These are phyloP conservation scores for Rhizoglyphus robini DNA, from an alignment of 1,140 invertebrate species.

Conservation along the genomic window DNA sequence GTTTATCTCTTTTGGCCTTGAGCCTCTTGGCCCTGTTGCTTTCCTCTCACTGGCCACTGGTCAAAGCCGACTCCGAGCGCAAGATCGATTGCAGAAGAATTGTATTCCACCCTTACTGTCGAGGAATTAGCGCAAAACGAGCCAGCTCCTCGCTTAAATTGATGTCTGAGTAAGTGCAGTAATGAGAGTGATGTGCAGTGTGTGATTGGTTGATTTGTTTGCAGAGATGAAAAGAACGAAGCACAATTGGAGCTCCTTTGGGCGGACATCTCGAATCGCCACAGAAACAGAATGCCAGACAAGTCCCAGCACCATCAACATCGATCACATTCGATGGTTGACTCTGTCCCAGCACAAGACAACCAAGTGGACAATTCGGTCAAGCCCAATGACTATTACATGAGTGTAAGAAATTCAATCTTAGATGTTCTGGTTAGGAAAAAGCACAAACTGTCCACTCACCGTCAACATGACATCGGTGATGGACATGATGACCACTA, in stretches of 20 bases:
- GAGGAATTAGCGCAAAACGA: constrained; percentile 10
- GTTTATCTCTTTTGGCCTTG: too few relatives aligned
- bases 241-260: too few relatives aligned
- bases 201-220: too few relatives aligned
- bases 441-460: background rate
- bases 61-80: background rate
- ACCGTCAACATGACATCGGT: background rate
- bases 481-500: background rate
- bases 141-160: background rate
- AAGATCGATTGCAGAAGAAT: background rate
- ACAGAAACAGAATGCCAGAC: too few relatives aligned
- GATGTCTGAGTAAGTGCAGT: background rate
- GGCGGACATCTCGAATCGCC: too few relatives aligned
- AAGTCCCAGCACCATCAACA: too few relatives aligned
- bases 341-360: background rate
- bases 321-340: too few relatives aligned
- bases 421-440: background rate
- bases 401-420: background rate
- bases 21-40: too few relatives aligned
- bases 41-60: too few relatives aligned
- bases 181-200: too few relatives aligned
- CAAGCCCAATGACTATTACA: background rate
- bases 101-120: constrained; percentile 13
- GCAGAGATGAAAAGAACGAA: background rate
- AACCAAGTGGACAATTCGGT: background rate